Evolutionary conservation across 2,797 vertebrate species (phyloP), one percentile per base, ranked within the genome.

Genomic region (Hapalemur alaotrensis): DNA sequence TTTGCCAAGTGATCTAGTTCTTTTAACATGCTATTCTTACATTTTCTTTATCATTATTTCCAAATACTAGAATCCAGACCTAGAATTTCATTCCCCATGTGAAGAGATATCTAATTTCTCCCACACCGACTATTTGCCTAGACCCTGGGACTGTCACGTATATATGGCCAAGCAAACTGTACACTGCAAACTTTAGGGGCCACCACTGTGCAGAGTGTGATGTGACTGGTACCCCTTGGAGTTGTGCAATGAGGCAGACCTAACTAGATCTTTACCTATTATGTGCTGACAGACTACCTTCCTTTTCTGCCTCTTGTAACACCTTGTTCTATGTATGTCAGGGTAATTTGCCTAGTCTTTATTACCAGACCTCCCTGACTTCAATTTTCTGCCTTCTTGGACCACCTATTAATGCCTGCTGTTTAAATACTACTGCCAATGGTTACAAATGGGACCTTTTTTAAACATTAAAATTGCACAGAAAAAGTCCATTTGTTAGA

Each of bases 361-460:
- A 73, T 90, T 81, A 67, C 17, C 15, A 91, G 48, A 86, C n/a
- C n/a, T 84, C 28, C 25, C 38, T 94, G 41, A 94, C 10, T 75
- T 94, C 28, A 81, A 35, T 95, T 91, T 80, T 84, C 22, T 92
- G 38, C n/a, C 22, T 78, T 92, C 59, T 70, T 65, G 25, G 57
- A 54, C 22, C 25, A 87, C 52, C 4, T 84, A 73, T 84, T 92
- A 87, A 75, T 92, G 14, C 10, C 38, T 95, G n/a, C 38, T 89
- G 17, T 91, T 94, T 92, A 91, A 93, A 89, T 85, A 85, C 9
- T 79, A 80, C 65, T 89, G 73, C 28, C 13, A 57, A 5, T 95
- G 30, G 50, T 72, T 65, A 59, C 20, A 93, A 83, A 87, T 70
- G 22, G 10, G 22, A 67, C 48, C 13, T 70, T 69, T 94, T 93